A percentile compares a stretch with the other conserved stretches of the same genome.
Conservation (phyloP, 2,888 invertebrate genomes). For the Sepiola atlantica region DNA sequence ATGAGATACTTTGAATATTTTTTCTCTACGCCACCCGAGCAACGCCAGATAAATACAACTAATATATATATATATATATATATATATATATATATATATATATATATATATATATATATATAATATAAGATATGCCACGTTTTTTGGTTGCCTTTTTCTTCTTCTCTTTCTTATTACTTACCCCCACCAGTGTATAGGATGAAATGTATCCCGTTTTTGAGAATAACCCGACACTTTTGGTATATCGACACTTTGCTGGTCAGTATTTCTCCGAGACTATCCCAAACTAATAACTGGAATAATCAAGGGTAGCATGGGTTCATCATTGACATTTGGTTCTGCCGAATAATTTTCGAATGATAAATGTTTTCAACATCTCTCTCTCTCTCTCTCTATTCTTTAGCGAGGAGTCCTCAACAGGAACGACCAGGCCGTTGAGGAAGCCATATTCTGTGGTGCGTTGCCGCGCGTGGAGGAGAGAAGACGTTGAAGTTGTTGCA, state of each 20-base stretch:
- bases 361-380: too few relatives aligned
- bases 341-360: background rate
- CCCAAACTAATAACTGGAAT: background rate
- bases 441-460: slow-evolving; percentile 1
- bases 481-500: background rate
- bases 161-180: background rate
- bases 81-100: too few relatives aligned
- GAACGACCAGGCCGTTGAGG: background rate
- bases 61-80: too few relatives aligned
- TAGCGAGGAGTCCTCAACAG: background rate
- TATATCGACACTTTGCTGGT: background rate
- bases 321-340: background rate
- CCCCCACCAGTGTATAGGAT: background rate
- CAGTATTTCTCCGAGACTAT: background rate
- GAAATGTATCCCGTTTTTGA: background rate
- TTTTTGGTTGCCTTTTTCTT: too few relatives aligned
- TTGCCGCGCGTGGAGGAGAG: background rate
- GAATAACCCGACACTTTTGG: background rate
- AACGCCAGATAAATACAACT: background rate
- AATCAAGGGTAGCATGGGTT: background rate
- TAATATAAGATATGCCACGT: background rate
- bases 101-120: too few relatives aligned
- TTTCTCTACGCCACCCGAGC: too few relatives aligned
- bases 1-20: too few relatives aligned
- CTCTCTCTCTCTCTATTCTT: background rate